A percentile compares a stretch with the other conserved stretches of the same genome.
Conservation (phyloP, 2,888 invertebrate species). For the Pyralis farinalis region DNA sequence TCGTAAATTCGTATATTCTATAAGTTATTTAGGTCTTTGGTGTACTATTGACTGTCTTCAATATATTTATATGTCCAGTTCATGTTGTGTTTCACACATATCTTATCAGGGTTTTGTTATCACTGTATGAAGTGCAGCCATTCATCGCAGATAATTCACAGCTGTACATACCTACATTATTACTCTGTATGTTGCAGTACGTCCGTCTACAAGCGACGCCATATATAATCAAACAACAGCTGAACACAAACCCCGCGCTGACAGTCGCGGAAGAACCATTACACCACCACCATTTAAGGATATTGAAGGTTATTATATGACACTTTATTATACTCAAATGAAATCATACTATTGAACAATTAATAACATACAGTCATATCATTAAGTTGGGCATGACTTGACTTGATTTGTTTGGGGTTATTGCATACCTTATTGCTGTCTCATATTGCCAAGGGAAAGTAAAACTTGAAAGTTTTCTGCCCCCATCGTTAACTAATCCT, state of each 20-base stretch:
- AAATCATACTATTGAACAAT: not conserved
- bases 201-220: slow-evolving; percentile 49
- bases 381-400: too few relatives aligned
- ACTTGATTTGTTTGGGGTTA: too few relatives aligned
- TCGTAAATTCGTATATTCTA: slow-evolving; percentile 1
- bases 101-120: slow-evolving; percentile 61
- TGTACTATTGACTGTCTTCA: slow-evolving; percentile 12
- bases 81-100: slow-evolving; percentile 29
- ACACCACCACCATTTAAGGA: slow-evolving; percentile 60
- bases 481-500: too few relatives aligned
- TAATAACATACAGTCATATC: not conserved
- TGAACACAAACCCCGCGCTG: slow-evolving; percentile 48
- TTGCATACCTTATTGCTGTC: too few relatives aligned
- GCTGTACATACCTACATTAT: slow-evolving; percentile 23
- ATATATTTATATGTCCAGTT: slow-evolving; percentile 27
- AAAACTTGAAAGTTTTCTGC: too few relatives aligned
- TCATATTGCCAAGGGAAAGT: too few relatives aligned
- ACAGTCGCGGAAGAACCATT: slow-evolving; percentile 42
- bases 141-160: slow-evolving; percentile 52
- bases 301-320: slow-evolving; percentile 49
- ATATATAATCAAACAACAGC: slow-evolving; percentile 33
- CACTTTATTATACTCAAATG: not conserved
- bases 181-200: slow-evolving; percentile 51
- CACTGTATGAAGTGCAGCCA: slow-evolving; percentile 56
- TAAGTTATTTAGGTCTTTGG: slow-evolving; percentile 1